Evolutionary conservation across 2,113 vertebrate species (phyloP).

Genomic region (Siphamia tubifer): DNA sequence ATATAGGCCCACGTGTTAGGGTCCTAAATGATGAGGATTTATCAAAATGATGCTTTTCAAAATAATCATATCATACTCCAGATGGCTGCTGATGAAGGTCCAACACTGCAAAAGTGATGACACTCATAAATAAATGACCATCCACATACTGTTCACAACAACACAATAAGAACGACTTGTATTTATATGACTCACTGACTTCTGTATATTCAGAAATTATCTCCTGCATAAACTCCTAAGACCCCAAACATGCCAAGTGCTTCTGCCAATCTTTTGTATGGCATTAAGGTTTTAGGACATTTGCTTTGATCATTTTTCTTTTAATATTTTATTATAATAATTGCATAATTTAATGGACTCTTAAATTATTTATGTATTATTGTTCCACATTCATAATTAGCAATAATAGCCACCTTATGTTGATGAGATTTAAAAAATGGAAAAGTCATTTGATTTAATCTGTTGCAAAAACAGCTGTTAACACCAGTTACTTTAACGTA

Average conservation of each 20-base stretch:
- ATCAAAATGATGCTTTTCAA: background rate
- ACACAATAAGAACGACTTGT: background rate
- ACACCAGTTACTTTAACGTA: background rate
- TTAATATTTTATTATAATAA: background rate
- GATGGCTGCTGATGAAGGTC: too few species aligned
- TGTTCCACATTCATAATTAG: background rate
- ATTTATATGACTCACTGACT: background rate
- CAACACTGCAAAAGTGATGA: background rate
- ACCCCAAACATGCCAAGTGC: conserved; percentile 62
- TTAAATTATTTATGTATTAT: background rate
- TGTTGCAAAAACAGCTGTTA: conserved; percentile 13
- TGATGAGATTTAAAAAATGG: background rate
- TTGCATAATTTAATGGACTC: background rate
- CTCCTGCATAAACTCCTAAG: conserved; percentile 4
- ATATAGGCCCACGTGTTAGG: background rate
- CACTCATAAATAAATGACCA: background rate
- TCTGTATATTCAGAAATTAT: background rate
- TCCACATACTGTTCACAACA: background rate
- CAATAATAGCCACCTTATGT: background rate
- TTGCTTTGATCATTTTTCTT: conserved; percentile 8
- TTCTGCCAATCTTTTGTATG: conserved; percentile 73
- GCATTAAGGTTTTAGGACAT: conserved; percentile 37
- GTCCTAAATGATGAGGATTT: background rate
- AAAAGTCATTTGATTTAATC: background rate
- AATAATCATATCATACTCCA: background rate